Conservation (phyloP, 2,113 vertebrate species). For the Urocolius indicus region DNA sequence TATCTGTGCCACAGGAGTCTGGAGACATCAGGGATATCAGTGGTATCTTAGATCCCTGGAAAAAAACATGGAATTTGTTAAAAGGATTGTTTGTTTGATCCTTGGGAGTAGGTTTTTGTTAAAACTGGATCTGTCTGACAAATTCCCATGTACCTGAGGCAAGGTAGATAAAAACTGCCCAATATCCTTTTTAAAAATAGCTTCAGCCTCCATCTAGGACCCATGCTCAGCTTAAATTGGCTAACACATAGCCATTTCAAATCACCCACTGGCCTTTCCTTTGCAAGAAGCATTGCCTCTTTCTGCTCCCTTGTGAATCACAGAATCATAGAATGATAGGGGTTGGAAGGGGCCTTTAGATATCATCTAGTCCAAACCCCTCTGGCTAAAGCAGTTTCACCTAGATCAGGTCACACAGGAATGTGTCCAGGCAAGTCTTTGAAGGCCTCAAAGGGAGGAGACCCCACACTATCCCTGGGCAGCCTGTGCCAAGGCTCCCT, state of each 20-base stretch:
- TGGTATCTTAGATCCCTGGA: background rate
- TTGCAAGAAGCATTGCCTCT: background rate
- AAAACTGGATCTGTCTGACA: background rate
- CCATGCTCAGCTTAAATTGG: background rate
- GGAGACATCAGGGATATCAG: background rate
- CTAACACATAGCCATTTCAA: accelerated
- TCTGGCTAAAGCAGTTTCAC: no score
- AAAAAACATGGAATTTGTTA: background rate
- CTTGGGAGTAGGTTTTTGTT: background rate
- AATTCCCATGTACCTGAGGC: accelerated
- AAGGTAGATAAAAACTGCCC: background rate
- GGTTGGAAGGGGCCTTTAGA: no score
- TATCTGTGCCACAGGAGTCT: background rate
- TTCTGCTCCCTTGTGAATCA: background rate
- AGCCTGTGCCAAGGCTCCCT: no score
- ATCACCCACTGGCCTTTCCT: background rate
- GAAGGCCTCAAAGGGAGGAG: no score
- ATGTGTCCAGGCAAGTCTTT: no score
- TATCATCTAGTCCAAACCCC: no score
- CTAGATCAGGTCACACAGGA: no score
- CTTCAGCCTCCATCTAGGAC: background rate
- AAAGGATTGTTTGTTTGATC: background rate
- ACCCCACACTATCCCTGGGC: no score
- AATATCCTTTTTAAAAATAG: background rate
- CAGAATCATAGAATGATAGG: no score